These are phyloP conservation scores for Lampris megalopsis DNA, from an alignment of 2,113 vertebrate genomes.

Conservation along the genomic window DNA sequence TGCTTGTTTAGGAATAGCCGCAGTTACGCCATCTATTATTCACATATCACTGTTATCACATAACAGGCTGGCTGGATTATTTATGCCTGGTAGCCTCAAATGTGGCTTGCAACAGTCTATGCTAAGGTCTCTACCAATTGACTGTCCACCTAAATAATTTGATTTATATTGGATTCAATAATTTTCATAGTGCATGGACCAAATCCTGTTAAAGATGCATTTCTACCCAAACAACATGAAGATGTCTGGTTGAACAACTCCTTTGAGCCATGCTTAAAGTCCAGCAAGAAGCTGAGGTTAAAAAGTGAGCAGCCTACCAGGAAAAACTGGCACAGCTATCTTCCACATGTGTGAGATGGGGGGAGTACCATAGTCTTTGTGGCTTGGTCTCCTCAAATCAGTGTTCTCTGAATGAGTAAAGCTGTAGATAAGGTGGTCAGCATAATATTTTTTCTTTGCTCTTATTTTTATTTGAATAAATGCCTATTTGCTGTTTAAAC, in stretches of 20 bases:
- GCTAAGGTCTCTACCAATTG: constrained; percentile 19
- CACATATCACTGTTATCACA: constrained; percentile 73
- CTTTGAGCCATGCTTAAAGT: constrained; percentile 17
- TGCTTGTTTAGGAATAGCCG: constrained; percentile 64
- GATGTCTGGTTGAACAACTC: constrained; percentile 8
- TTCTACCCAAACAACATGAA: constrained; percentile 10
- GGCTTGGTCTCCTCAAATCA: constrained; percentile 30
- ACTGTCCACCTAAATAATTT: constrained; percentile 23
- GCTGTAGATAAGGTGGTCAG: not conserved
- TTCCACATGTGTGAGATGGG: constrained; percentile 21
- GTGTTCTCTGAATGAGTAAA: constrained; percentile 48
- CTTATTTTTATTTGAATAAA: not conserved
- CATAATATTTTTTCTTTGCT: not conserved
- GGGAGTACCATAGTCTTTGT: constrained; percentile 38
- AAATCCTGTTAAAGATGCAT: constrained; percentile 2
- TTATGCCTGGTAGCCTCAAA: constrained; percentile 61
- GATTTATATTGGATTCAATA: not conserved
- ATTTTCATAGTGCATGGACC: constrained; percentile 30
- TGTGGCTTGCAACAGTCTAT: constrained; percentile 43
- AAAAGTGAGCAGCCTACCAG: constrained; percentile 32
- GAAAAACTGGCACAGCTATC: constrained; percentile 20
- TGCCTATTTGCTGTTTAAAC: not conserved
- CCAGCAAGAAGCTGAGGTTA: constrained; percentile 4
- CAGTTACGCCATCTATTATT: constrained; percentile 80
- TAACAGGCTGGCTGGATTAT: constrained; percentile 77